Percentiles rank a stretch among this genome's conserved stretches.
Conservation (phyloP, 1,140 invertebrate genomes). For the Lamellibrachia luymesi region DNA sequence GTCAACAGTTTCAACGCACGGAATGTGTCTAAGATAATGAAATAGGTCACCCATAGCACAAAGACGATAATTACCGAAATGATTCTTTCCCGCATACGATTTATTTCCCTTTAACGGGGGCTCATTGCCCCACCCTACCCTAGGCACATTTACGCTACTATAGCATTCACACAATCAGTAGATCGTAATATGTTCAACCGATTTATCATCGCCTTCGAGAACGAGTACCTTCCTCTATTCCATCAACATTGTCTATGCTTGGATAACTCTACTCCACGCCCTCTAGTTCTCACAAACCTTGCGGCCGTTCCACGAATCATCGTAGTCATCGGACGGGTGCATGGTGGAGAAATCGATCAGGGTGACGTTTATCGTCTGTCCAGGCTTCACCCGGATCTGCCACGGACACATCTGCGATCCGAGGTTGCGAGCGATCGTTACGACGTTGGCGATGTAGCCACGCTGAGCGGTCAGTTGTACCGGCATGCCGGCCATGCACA, state of each 20-base stretch:
- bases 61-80: no score
- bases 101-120: no score
- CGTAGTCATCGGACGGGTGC: no score
- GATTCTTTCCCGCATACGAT: no score
- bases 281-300: background rate
- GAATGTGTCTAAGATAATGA: no score
- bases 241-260: background rate
- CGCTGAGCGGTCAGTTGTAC: background rate
- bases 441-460: slow-evolving; percentile 20
- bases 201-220: background rate
- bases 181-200: no score
- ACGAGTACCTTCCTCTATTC: background rate
- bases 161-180: no score
- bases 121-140: no score
- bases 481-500: background rate
- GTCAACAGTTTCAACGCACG: no score
- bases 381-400: slow-evolving; percentile 11
- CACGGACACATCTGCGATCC: slow-evolving; percentile 24
- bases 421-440: background rate
- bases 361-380: slow-evolving; percentile 25
- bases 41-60: no score
- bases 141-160: no score
- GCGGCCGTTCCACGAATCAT: background rate
- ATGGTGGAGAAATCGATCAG: slow-evolving; percentile 19
- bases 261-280: background rate